These are phyloP conservation scores for Oryzias curvinotus DNA, from an alignment of 2,113 vertebrate genomes.

Conservation along the genomic window DNA sequence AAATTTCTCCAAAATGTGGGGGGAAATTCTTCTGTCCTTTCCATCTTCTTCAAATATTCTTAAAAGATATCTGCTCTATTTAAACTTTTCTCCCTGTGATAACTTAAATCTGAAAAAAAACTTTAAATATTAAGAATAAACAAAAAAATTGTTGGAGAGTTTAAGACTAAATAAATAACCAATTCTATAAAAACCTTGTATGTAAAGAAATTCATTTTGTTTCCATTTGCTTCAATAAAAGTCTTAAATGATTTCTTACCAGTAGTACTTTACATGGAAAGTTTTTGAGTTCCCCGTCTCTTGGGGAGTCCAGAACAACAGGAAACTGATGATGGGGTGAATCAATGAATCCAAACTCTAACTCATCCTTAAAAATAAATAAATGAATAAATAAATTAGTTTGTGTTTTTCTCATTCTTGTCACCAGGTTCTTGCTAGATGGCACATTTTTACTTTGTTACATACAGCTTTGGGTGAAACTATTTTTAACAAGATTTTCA, in stretches of 20 bases:
- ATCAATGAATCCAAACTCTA: constrained; percentile 93
- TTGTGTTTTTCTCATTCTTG: background rate
- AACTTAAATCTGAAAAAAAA: too few species aligned
- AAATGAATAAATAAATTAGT: background rate
- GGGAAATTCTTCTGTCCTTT: too few species aligned
- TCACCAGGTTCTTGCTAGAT: background rate
- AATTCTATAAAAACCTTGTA: too few species aligned
- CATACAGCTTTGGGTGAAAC: too few species aligned
- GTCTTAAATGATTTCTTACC: constrained; percentile 70
- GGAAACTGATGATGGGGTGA: constrained; percentile 90
- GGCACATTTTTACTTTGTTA: background rate
- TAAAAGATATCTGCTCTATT: too few species aligned
- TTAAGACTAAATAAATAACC: too few species aligned
- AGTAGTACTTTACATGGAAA: constrained; percentile 84
- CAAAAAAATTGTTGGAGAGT: too few species aligned
- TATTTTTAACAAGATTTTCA: too few species aligned
- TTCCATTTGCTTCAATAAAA: background rate
- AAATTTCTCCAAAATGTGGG: too few species aligned
- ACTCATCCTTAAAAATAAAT: constrained; percentile 80
- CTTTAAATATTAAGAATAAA: too few species aligned
- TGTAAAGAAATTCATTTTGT: background rate
- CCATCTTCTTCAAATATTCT: too few species aligned
- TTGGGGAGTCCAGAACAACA: constrained; percentile 92
- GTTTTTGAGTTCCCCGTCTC: constrained; percentile 70
- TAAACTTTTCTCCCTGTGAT: too few species aligned